phyloP scores from a whole-genome alignment of 2,888 invertebrate genomes.

The Eilema sororculum region DNA sequence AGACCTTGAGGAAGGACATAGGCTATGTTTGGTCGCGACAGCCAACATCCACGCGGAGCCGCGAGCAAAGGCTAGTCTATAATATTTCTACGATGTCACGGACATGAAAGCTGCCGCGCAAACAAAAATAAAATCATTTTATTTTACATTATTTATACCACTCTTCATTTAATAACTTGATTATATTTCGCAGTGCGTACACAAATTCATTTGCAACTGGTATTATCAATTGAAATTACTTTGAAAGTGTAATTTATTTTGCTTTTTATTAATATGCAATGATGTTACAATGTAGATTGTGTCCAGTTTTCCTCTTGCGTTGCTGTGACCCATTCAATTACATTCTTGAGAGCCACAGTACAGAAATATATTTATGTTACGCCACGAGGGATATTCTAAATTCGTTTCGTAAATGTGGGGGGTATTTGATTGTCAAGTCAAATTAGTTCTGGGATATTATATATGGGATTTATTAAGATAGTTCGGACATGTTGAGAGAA shows the following conservation, averaged over 20 bases:
- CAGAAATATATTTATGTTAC: conserved; percentile 9
- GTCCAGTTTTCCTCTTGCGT: conserved; percentile 15
- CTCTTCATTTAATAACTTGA: neutral
- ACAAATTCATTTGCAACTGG: conserved; percentile 9
- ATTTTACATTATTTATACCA: neutral
- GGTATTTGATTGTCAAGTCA: neutral
- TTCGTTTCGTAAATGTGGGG: neutral
- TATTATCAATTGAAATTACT: conserved; percentile 23
- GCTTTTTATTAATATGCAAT: conserved; percentile 13
- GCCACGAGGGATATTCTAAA: neutral
- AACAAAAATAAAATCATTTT: conserved; percentile 24
- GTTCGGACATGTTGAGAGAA: no score
- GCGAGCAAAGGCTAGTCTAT: no score
- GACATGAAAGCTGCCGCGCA: neutral
- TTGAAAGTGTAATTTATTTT: conserved; percentile 17
- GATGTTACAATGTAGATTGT: conserved; percentile 12
- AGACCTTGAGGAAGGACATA: no score
- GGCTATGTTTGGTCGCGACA: no score
- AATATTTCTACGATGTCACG: neutral
- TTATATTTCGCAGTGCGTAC: conserved; percentile 11
- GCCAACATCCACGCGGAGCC: no score
- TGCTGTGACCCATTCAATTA: conserved; percentile 21
- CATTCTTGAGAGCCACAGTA: conserved; percentile 18
- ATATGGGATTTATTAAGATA: no score
- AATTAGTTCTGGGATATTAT: no score